Evolutionary conservation across 2,888 invertebrate species (phyloP), one percentile per base, ranked within the genome.

Genomic region (Chamaedrilus cognettii): DNA sequence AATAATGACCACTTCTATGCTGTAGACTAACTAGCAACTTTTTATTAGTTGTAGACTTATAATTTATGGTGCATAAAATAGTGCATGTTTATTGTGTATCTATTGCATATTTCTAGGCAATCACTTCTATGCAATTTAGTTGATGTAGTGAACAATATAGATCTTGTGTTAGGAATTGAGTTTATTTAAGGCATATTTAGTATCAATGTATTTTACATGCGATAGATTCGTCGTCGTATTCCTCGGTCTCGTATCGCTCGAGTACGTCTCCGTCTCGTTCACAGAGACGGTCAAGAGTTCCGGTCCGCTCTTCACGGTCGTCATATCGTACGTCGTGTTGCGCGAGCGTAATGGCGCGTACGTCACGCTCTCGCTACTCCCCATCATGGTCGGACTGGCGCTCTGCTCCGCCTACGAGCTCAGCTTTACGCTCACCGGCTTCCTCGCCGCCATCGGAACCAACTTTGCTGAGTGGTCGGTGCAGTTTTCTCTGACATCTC

Each of bases 251-350:
- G 87, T 91, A 63, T 90, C 91, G 7, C 85, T 91, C 65, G 90
- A 90, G 85, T 91, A 89, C 83, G 90, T 91, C 67, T 90, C 91
- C 69, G 90, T 91, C 65, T 91, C 90, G 82, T 91, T 91, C 81
- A 91, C 91, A 57, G 91, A 91, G 83, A 91, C 91, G 19, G 89
- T 91, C 58, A 91, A 91, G 82, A 90, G 90, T 83, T 90, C 91
- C 35, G 91, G 91, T 26, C 91, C 91, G 50, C 85, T 91, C 63
- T 91, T 91, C 82, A 91, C 91, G 51, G 91, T 91, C 66, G 81
- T 90, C 70, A 90, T 91, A 76, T 89, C 90, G 60, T 87, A 88
- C 82, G 61, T 83, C 42, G 67, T 86, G 63, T 75, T 85, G 32
- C 78, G 82, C 32, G 83, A 83, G 67, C 72, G 73, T 62, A 83